Evolutionary conservation across 1,140 invertebrate species (phyloP).

Genomic region (Triops cancriformis): DNA sequence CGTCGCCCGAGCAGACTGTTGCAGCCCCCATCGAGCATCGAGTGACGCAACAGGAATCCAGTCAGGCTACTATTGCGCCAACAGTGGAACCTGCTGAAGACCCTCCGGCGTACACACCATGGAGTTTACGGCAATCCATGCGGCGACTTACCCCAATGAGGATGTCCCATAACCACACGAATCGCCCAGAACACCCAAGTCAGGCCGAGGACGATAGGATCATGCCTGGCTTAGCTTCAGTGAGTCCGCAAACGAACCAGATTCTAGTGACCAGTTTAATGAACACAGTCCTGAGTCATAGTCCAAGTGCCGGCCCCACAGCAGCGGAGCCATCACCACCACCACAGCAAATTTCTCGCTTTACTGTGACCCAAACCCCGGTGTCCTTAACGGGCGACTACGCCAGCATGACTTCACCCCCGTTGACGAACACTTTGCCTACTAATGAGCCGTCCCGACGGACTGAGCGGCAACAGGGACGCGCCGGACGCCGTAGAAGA

Average conservation of each 20-base stretch:
- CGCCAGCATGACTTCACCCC: background rate
- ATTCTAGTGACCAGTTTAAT: conserved; percentile 5
- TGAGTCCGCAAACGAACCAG: background rate
- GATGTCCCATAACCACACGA: background rate
- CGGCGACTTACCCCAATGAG: background rate
- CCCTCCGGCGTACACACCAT: background rate
- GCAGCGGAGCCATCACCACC: background rate
- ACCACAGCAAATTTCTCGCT: background rate
- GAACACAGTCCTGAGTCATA: background rate
- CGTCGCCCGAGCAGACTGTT: background rate
- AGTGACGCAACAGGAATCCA: background rate
- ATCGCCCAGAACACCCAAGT: background rate
- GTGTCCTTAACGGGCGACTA: background rate
- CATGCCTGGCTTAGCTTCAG: background rate
- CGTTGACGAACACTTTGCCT: background rate
- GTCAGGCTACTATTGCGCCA: background rate
- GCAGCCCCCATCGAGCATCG: background rate
- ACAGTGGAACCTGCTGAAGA: background rate
- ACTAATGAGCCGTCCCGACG: background rate
- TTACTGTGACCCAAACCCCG: background rate
- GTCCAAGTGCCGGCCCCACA: background rate
- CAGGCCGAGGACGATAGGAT: background rate
- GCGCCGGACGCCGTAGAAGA: background rate
- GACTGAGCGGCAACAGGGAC: background rate
- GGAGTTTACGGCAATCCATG: background rate